Evolutionary conservation across 2,888 invertebrate genomes (phyloP).

Genomic region (Diaperis boleti): DNA sequence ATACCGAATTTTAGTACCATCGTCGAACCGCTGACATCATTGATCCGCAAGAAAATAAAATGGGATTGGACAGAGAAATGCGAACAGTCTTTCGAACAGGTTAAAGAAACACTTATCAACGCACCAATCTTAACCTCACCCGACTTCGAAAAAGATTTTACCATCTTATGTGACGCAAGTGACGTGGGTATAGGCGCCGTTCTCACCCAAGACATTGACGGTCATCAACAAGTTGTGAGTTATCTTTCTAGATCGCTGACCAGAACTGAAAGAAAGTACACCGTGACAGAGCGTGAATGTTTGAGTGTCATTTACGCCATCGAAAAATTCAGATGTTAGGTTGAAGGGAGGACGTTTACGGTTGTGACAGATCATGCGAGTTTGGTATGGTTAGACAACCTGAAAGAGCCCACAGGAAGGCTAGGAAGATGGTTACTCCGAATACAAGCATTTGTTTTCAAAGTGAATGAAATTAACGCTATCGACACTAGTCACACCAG

Average conservation of each 20-base stretch:
- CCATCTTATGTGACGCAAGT: not conserved
- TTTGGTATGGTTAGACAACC: conserved; percentile 2
- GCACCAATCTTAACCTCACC: not conserved
- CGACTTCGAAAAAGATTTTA: not conserved
- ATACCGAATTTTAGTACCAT: conserved; percentile 10
- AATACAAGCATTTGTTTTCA: too few relatives aligned
- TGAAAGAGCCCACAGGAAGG: not conserved
- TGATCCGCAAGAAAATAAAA: not conserved
- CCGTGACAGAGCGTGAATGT: not conserved
- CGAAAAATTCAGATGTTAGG: conserved; percentile 8
- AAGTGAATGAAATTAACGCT: not conserved
- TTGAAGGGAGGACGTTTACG: conserved; percentile 23
- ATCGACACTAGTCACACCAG: too few relatives aligned
- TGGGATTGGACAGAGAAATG: not conserved
- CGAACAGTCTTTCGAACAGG: not conserved
- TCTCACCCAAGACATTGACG: not conserved
- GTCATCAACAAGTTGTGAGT: not conserved
- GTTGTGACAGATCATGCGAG: conserved; percentile 40
- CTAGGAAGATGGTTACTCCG: not conserved
- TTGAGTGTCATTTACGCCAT: not conserved
- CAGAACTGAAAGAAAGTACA: not conserved
- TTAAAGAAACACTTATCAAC: not conserved
- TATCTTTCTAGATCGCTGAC: not conserved
- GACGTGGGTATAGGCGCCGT: not conserved
- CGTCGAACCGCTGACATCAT: not conserved